Conservation (phyloP, 1,140 invertebrate species). For the Scaptomyza pallida region DNA sequence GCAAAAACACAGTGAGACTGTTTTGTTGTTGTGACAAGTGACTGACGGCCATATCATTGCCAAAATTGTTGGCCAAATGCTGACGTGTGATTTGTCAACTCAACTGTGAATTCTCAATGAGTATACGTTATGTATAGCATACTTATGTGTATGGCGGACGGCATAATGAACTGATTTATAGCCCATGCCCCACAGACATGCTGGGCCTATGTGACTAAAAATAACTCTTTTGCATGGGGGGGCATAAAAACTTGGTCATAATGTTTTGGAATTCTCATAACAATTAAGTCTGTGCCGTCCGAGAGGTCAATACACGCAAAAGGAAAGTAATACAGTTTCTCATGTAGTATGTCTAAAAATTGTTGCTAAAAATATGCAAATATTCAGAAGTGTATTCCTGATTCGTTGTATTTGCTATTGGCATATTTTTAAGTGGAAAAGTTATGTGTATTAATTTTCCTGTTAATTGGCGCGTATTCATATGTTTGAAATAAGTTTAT, state of each 20-base stretch:
- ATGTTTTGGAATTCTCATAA: constrained; percentile 6
- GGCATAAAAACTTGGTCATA: constrained; percentile 24
- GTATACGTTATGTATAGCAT: constrained; percentile 21
- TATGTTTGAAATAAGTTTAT: constrained; percentile 52
- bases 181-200: constrained; percentile 33
- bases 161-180: constrained; percentile 61
- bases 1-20: constrained; percentile 33
- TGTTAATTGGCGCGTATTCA: constrained; percentile 69
- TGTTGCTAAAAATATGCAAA: not conserved
- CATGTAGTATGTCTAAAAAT: not conserved
- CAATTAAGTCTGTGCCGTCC: not conserved
- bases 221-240: constrained; percentile 6
- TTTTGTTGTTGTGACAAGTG: constrained; percentile 51
- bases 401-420: constrained; percentile 10
- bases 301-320: not conserved
- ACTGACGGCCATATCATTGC: constrained; percentile 42
- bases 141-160: constrained; percentile 12
- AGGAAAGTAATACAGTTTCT: not conserved
- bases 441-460: constrained; percentile 55
- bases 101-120: constrained; percentile 28
- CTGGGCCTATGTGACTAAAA: constrained; percentile 30
- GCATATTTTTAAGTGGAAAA: constrained; percentile 49
- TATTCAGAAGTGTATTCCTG: constrained; percentile 32
- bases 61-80: constrained; percentile 50
- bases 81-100: constrained; percentile 62